phyloP scores from a whole-genome alignment of 92 coral and sea anemone species.

The Epizoanthus ramosus region DNA sequence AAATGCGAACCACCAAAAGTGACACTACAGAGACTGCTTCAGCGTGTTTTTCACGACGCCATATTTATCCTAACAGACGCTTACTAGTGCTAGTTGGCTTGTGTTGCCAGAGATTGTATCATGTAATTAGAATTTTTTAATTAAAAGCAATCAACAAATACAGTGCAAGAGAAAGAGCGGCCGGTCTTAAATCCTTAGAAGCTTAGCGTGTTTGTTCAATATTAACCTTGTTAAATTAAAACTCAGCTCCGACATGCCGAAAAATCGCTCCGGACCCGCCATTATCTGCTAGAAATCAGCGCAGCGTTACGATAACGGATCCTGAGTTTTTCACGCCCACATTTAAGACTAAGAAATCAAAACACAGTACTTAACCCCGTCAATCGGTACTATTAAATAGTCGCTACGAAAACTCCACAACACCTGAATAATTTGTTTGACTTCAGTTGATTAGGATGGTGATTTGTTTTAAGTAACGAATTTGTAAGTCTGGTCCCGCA shows the following conservation, averaged over 20 bases:
- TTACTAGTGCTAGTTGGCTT: slow-evolving; percentile 12
- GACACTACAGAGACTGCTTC: not conserved
- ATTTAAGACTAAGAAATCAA: slow-evolving; percentile 19
- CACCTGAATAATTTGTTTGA: slow-evolving; percentile 32
- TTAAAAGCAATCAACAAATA: slow-evolving; percentile 57
- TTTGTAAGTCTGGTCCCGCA: slow-evolving; percentile 35
- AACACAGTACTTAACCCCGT: slow-evolving; percentile 10
- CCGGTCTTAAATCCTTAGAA: slow-evolving; percentile 42
- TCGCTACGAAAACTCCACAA: slow-evolving; percentile 17
- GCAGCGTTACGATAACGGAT: slow-evolving; percentile 27
- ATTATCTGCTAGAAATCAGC: slow-evolving; percentile 28
- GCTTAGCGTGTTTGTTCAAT: slow-evolving; percentile 44
- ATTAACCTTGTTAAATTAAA: slow-evolving; percentile 46
- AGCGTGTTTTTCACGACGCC: not conserved
- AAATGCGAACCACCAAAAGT: not conserved
- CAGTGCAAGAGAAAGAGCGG: slow-evolving; percentile 50
- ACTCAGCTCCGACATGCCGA: slow-evolving; percentile 43
- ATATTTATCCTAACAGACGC: not conserved
- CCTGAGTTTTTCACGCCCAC: slow-evolving; percentile 23
- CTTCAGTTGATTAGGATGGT: not conserved
- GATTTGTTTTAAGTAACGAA: slow-evolving; percentile 33
- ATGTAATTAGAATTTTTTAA: slow-evolving; percentile 56
- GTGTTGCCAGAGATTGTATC: slow-evolving; percentile 40
- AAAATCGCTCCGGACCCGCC: slow-evolving; percentile 15
- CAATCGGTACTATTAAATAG: slow-evolving; percentile 7